Conservation (phyloP, 2,888 invertebrate genomes). For the Leptinotarsa rubiginosa region DNA sequence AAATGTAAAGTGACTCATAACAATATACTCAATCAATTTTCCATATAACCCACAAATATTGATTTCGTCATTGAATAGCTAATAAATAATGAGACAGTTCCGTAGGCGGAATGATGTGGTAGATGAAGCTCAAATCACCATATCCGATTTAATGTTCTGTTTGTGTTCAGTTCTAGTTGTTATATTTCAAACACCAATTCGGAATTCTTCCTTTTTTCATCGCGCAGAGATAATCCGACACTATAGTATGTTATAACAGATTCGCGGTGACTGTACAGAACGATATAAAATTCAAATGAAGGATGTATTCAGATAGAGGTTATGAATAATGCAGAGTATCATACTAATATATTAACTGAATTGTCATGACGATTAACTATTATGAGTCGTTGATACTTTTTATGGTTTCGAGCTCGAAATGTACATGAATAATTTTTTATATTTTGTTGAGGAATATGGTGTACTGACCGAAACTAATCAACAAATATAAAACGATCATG, state of each 20-base stretch:
- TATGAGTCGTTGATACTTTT: constrained; percentile 9
- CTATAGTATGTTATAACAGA: background rate
- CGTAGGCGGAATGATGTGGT: too few relatives aligned
- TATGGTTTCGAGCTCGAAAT: background rate
- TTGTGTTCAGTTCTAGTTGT: too few relatives aligned
- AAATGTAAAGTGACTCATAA: constrained; percentile 12
- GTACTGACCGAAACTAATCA: too few relatives aligned
- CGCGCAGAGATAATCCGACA: background rate
- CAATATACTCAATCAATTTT: background rate
- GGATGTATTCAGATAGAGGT: background rate
- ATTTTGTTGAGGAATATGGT: background rate
- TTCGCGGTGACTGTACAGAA: background rate
- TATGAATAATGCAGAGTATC: constrained; percentile 24
- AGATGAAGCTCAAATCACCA: too few relatives aligned
- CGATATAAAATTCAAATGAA: background rate
- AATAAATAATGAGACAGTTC: background rate
- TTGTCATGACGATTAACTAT: constrained; percentile 15
- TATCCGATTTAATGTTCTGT: too few relatives aligned
- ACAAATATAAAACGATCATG: too few relatives aligned
- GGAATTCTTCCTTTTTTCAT: too few relatives aligned
- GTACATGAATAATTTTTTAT: background rate
- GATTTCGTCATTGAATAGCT: background rate
- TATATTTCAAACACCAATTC: too few relatives aligned
- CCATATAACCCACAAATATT: background rate
- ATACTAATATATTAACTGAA: constrained; percentile 13